Base-by-base conservation (phyloP, 2,797 vertebrate genomes). In the Decapterus maruadsi region DNA sequence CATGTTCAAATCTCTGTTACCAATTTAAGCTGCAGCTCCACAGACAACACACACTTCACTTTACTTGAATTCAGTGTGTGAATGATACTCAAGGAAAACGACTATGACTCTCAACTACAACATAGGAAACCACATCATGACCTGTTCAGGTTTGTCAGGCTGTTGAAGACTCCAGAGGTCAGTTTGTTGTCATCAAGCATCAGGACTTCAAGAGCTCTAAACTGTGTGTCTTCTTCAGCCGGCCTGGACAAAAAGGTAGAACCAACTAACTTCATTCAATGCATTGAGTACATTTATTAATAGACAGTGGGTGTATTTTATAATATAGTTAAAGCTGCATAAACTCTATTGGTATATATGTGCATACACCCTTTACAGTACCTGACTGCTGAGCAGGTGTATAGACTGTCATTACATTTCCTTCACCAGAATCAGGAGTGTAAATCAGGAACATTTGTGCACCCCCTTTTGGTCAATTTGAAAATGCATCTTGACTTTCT, bases 101-200 rank as follows among this genome's bases (percentile, higher is more conserved):
- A 63, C 10, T n/a, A 31, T 19, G 40, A 42, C 58, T 26, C 38
- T 59, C 14, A 31, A 34, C 53, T n/a, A 36, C 11, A 22, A 14
- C 10, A 53, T 2, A 19, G 51, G 16, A 61, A 54, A 61, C 14
- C 26, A 36, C 3, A 53, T 64, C 51, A 42, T 83, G 72, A 97
- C 96, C 95, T 96, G 74, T 89, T 89, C 8, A 97, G 92, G 29
- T 93, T 92, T 1, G 87, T 92, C 4, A 97, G 94, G 71, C 95
- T 95, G 75, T 60, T 78, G 82, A 98, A 97, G 74, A 96, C 90
- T 0, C 63, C 86, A 3, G 94, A 95, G 38, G 95, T 90, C 26
- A 99, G 91, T 48, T 69, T 88, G 83, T 97, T 98, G 73, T 97
- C 94, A 69, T 97, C 96, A 48, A 98, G 90, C 83, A 92, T 94